Evolutionary conservation across 2,797 vertebrate genomes (phyloP).

Genomic region (Taeniopygia guttata): DNA sequence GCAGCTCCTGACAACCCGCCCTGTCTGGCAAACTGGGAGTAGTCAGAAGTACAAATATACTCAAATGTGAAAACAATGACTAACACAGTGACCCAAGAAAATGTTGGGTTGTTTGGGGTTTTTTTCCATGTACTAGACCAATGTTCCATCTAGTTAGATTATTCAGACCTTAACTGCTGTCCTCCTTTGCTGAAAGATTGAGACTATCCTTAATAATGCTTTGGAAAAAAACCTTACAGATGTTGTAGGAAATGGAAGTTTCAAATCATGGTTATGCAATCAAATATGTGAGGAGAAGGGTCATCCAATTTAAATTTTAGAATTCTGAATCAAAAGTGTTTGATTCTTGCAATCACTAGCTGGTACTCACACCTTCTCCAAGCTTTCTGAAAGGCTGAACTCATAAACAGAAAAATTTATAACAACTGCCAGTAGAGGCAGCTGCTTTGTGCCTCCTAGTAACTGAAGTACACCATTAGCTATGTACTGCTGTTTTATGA

Average conservation of each 20-base stretch:
- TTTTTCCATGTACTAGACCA: not conserved
- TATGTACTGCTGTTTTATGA: not conserved
- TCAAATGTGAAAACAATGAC: not conserved
- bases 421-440: not conserved
- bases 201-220: not conserved
- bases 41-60: not conserved
- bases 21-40: constrained; percentile 32
- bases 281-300: not conserved
- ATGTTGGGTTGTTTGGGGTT: not conserved
- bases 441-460: not conserved
- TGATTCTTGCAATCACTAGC: not conserved
- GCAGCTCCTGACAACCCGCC: not conserved
- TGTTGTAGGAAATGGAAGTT: constrained; percentile 11
- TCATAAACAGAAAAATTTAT: not conserved
- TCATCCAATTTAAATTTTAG: not conserved
- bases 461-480: not conserved
- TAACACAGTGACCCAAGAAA: not conserved
- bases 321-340: not conserved
- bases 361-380: not conserved
- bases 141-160: not conserved
- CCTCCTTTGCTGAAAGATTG: not conserved
- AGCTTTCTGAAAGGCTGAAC: not conserved
- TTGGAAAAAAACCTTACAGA: not conserved
- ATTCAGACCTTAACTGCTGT: not conserved
- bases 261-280: not conserved